A percentile compares a stretch with the other conserved stretches of the same genome.
phyloP scores from a whole-genome alignment of 2,113 vertebrate species.

The Gopherus flavomarginatus region DNA sequence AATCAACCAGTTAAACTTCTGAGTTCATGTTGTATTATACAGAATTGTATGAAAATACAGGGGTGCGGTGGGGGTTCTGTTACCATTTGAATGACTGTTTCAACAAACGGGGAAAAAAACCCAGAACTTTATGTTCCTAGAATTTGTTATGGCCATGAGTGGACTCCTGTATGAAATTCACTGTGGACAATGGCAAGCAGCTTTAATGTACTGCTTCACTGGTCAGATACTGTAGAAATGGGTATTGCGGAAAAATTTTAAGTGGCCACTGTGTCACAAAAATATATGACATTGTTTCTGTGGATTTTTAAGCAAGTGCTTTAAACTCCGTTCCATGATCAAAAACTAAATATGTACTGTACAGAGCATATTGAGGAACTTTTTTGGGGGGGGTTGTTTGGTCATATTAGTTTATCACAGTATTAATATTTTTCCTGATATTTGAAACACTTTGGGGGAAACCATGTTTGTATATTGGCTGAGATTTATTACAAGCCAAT shows the following conservation, averaged over 20 bases:
- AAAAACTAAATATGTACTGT: neutral
- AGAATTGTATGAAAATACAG: neutral
- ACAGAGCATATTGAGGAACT: neutral
- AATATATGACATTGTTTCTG: neutral
- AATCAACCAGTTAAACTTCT: neutral
- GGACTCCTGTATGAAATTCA: neutral
- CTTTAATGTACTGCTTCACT: neutral
- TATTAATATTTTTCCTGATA: no score
- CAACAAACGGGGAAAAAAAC: neutral
- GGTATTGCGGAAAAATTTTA: neutral
- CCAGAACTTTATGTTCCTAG: neutral
- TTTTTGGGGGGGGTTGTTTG: no score
- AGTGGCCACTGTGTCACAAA: neutral
- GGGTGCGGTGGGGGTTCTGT: neutral
- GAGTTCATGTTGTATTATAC: neutral
- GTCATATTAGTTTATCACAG: no score
- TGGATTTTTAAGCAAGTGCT: neutral
- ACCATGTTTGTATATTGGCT: neutral
- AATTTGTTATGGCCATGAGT: neutral
- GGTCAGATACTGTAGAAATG: neutral
- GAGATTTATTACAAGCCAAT: neutral
- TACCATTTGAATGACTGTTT: neutral
- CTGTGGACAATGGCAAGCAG: neutral
- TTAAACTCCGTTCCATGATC: neutral
- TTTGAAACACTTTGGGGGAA: no score